Base-by-base conservation (phyloP, 2,888 invertebrate species). In the Dasysyrphus tricinctus region DNA sequence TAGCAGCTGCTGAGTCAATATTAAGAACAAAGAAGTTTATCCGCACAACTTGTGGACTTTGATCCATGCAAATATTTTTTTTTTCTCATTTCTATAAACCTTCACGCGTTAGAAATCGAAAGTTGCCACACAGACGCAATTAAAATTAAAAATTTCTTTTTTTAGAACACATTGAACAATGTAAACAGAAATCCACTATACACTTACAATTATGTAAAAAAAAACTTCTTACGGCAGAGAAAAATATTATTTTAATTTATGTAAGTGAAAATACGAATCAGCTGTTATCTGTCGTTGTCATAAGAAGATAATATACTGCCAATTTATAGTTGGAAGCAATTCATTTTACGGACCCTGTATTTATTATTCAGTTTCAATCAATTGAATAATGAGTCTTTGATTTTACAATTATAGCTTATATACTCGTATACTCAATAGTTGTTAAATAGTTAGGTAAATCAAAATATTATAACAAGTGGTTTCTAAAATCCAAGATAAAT, bases 1-100 rank as follows among this genome's bases (percentile, higher is more conserved):
- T 8, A 44, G 5, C 32, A 32, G 65, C 29, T 65, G 65, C 47
- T 65, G 65, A 47, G n/a, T 44, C 44, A 65, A 47, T 32, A 14
- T 24, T 39, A 19, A 14, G 11, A 39, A 39, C 6, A 42, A 42
- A 42, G 11, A 42, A 42, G 5, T 5, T 14, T 12, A 3, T 1
- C 14, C 42, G 5, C 3, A 12, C 42, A 42, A 42, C 42, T 14
- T n/a, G 11, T 9, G 16, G 24, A 9, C 42, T 61, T 42, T 42
- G 42, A 61, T 61, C 42, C n/a, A 29, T 42, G 42, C 14, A 61
- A 61, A 61, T 42, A n/a, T 37, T 9, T 24, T 7, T 37, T 9
- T 24, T 7, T 39, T 5, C 34, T 37, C 2, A 61, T 42, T 29
- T 39, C 3, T 42, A 29, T 42, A 14, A 32, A 8, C 32, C 1